Conservation (phyloP, 1,140 invertebrate species). For the Rhyacophila brunnea region DNA sequence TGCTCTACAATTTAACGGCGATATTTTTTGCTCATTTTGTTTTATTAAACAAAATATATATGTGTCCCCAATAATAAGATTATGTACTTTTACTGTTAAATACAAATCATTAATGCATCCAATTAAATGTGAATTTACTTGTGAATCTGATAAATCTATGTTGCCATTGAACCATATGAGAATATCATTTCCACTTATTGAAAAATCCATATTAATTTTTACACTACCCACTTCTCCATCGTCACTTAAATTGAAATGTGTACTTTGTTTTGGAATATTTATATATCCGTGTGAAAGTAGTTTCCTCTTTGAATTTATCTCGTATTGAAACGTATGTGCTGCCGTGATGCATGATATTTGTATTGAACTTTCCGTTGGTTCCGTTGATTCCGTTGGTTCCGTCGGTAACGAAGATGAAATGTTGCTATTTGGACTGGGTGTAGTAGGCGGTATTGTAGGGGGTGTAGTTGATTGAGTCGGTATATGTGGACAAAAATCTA, state of each 20-base stretch:
- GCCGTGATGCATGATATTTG: neutral
- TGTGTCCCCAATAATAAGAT: constrained; percentile 35
- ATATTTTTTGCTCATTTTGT: constrained; percentile 30
- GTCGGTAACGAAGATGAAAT: neutral
- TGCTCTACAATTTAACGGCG: constrained; percentile 40
- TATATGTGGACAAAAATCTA: constrained; percentile 4
- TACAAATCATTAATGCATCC: constrained; percentile 37
- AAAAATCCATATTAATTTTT: neutral
- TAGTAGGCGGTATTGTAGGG: neutral
- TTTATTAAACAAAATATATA: constrained; percentile 42
- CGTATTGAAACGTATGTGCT: constrained; percentile 2
- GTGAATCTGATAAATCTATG: neutral
- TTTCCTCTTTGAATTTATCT: neutral
- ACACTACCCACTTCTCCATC: constrained; percentile 24
- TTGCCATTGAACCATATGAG: constrained; percentile 19
- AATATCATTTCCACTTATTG: neutral
- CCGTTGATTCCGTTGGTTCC: neutral
- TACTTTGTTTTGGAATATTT: neutral
- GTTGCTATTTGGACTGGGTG: neutral
- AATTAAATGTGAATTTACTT: neutral
- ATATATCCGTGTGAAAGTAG: neutral
- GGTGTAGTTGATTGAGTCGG: neutral
- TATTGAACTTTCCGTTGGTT: neutral
- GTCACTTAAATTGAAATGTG: constrained; percentile 5
- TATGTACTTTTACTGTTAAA: constrained; percentile 20